Evolutionary conservation across 2,888 invertebrate genomes (phyloP).

Genomic region (Melieria picta): DNA sequence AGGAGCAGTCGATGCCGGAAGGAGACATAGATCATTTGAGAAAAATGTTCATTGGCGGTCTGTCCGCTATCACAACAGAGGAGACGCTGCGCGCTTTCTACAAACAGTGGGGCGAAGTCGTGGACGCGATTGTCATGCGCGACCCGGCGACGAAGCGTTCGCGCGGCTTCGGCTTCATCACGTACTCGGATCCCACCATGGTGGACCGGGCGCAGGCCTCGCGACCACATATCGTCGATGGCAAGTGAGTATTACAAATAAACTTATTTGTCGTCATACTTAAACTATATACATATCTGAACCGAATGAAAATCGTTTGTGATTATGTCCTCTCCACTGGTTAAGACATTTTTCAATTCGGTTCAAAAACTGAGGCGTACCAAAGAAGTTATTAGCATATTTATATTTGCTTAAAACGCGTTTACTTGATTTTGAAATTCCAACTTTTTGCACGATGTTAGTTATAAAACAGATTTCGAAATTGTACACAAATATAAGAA

Average conservation of each 20-base stretch:
- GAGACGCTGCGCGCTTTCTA: constrained; percentile 55
- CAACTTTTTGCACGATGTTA: no score
- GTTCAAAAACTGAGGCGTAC: no score
- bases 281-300: background rate
- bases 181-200: constrained; percentile 51
- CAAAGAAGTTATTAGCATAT: no score
- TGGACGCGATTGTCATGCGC: constrained; percentile 60
- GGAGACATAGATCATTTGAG: constrained; percentile 54
- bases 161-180: constrained; percentile 61
- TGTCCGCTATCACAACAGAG: constrained; percentile 55
- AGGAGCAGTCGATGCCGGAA: constrained; percentile 9
- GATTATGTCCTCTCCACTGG: no score
- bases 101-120: constrained; percentile 56
- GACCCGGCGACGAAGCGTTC: constrained; percentile 60
- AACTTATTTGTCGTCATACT: background rate
- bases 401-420: no score
- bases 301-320: no score
- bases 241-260: constrained; percentile 67
- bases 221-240: constrained; percentile 58
- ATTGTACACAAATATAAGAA: no score
- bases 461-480: no score
- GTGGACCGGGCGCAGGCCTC: constrained; percentile 59
- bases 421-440: no score
- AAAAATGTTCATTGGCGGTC: constrained; percentile 61
- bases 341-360: no score